These are phyloP conservation scores for Eurosta solidaginis DNA, from an alignment of 1,140 invertebrate genomes.

Conservation along the genomic window DNA sequence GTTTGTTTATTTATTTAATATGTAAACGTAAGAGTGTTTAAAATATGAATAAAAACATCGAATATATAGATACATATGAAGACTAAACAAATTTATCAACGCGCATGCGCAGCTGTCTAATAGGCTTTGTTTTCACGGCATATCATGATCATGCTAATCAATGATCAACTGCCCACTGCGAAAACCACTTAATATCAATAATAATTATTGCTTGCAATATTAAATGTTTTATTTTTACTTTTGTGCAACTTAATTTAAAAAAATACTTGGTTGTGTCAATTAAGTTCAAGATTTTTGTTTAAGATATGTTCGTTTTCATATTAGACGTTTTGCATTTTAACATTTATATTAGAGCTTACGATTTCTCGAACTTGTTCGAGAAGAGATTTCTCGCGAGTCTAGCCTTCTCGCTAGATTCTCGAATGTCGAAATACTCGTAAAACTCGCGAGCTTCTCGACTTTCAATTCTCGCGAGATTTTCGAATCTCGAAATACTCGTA, in stretches of 20 bases:
- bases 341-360: too few species aligned
- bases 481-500: too few species aligned
- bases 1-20: background rate
- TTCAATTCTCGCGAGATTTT: too few species aligned
- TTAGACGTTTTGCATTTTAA: background rate
- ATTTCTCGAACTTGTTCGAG: too few species aligned
- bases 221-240: background rate
- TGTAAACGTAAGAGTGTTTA: background rate
- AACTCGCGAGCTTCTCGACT: too few species aligned
- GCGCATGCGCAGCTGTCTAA: slow-evolving; percentile 1
- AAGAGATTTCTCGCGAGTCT: too few species aligned
- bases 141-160: too few species aligned
- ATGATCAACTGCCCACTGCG: background rate
- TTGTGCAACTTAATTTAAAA: background rate
- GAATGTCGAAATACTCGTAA: too few species aligned
- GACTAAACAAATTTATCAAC: background rate
- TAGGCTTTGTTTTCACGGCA: too few species aligned
- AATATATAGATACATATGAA: background rate
- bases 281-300: background rate
- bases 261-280: background rate
- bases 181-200: background rate
- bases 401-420: too few species aligned
- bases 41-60: background rate
- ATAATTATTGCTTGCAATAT: background rate
- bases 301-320: background rate